These are phyloP conservation scores for Tiliacea citrago DNA, from an alignment of 2,888 invertebrate genomes.

Conservation along the genomic window DNA sequence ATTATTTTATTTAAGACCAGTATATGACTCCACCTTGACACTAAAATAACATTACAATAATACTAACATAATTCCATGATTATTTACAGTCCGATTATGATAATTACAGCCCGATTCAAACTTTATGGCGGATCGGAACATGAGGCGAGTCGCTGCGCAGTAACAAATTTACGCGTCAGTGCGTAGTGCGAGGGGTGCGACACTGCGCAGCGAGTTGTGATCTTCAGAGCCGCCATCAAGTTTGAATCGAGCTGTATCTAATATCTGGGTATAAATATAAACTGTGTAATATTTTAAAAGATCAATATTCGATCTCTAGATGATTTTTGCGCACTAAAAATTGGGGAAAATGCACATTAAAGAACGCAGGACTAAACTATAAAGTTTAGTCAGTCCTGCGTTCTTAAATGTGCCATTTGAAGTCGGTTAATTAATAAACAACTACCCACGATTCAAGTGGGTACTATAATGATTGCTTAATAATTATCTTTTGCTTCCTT, in stretches of 20 bases:
- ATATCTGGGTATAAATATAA: conserved; percentile 1
- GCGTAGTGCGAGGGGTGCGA: too few species aligned
- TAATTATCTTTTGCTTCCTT: background rate
- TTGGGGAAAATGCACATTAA: conserved; percentile 16
- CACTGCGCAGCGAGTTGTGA: too few species aligned
- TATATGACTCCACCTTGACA: conserved; percentile 34
- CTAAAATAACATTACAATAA: conserved; percentile 44
- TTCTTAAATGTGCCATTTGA: too few species aligned
- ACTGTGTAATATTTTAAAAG: conserved; percentile 11
- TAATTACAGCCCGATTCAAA: background rate
- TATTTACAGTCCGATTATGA: conserved; percentile 41
- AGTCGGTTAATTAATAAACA: background rate
- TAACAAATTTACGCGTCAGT: too few species aligned
- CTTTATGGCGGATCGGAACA: too few species aligned
- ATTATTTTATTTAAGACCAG: conserved; percentile 48
- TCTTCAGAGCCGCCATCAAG: too few species aligned
- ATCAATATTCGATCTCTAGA: background rate
- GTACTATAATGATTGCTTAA: background rate
- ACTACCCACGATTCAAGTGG: conserved; percentile 10
- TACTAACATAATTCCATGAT: conserved; percentile 57
- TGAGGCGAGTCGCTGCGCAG: too few species aligned
- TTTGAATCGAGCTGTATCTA: background rate
- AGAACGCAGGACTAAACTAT: background rate
- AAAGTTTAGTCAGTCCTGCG: too few species aligned
- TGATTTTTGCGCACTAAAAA: background rate